Evolutionary conservation across 1,140 invertebrate species (phyloP), one percentile per base, ranked within the genome.

Genomic region (Ylistrum balloti): DNA sequence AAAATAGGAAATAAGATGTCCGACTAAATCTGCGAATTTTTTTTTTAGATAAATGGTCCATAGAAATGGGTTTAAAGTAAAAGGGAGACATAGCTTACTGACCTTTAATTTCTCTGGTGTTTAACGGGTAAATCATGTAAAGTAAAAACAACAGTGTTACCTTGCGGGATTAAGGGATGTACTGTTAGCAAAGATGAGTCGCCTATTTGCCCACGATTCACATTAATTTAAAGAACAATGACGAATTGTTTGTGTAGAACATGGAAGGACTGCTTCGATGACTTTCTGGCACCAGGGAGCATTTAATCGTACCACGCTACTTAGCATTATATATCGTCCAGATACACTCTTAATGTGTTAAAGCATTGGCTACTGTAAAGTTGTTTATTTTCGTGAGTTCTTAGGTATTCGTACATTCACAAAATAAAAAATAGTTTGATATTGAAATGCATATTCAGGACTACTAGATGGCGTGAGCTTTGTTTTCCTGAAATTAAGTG

Each of bases 161-260:
- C 35, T 38, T 38, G 35, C 35, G 5, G 35, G 35, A 38, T 7
- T 13, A 38, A 28, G 56, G n/a, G 56, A 74, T n/a, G 56, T 28
- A 74, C 56, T 74, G 1, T 74, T 5, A 17, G 22, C 13, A 38
- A 13, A 17, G 2, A 74, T 74, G 22, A 74, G 22, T n/a, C 56
- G 35, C 56, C 22, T 74, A 74, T 74, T n/a, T 74, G 56, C 5
- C 56, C 56, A 17, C 56, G 28, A 74, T 74, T 1, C 28, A 28
- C 56, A 74, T 74, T 74, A 74, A 74, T 74, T 74, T n/a, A 74
- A 1, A 17, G 56, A 74, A 74, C 22, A 74, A 74, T 74, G 56
- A 45, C 20, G 41, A 17, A 45, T 13, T 15, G 17, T 0, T 17
- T 17, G 41, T 45, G 20, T 17, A 1, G 17, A 15, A 45, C 41